Conservation (phyloP, 2,797 vertebrate genomes). For the Mormyrus proboscirostris region DNA sequence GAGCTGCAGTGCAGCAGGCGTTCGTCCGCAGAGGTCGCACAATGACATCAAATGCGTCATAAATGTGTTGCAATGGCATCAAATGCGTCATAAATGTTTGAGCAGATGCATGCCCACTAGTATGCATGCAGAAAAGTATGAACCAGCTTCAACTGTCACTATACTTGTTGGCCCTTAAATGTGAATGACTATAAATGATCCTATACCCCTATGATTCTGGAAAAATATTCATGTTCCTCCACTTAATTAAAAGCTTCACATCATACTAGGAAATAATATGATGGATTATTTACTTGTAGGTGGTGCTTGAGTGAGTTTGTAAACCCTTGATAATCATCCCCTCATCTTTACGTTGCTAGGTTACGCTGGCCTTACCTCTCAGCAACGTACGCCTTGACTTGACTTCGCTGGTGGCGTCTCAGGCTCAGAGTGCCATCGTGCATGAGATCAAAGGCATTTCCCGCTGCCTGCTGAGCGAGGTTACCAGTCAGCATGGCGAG, state of each 20-base stretch:
- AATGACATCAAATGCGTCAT: no score
- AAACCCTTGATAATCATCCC: not conserved
- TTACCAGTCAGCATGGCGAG: constrained; percentile 54
- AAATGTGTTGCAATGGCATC: no score
- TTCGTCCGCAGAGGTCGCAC: no score
- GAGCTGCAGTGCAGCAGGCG: no score
- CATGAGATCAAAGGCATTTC: constrained; percentile 81
- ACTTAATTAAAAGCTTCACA: not conserved
- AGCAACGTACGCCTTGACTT: constrained; percentile 83
- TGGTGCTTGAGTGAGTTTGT: not conserved
- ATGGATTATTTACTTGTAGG: not conserved
- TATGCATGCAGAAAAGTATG: no score
- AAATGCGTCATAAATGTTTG: no score
- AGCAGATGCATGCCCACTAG: no score
- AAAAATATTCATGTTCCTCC: not conserved
- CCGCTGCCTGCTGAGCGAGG: constrained; percentile 78
- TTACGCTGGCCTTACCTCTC: constrained; percentile 71
- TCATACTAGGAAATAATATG: not conserved
- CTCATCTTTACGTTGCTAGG: constrained; percentile 48
- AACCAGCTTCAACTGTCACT: not conserved
- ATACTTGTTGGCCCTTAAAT: not conserved
- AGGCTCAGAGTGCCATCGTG: constrained; percentile 70
- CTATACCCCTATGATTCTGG: not conserved
- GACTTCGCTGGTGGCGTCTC: constrained; percentile 66
- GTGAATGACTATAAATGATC: not conserved